Base-by-base conservation (phyloP, 2,888 invertebrate species). In the Phyto melanocephala region DNA sequence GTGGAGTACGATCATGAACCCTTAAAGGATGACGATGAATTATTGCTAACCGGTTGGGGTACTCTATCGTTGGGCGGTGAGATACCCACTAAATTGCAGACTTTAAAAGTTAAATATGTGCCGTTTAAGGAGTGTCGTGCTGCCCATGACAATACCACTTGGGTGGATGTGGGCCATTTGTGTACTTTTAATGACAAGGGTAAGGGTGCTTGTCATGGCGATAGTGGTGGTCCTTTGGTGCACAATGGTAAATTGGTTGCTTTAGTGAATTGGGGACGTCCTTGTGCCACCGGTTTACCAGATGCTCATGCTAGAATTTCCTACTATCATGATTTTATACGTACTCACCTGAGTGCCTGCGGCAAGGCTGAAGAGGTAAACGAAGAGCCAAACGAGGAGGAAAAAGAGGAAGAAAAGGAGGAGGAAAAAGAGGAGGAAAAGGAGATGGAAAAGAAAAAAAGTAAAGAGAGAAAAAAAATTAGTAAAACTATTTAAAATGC, bases 41-140 rank as follows among this genome's bases (percentile, higher is more conserved):
- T 93, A 10, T 87, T 92, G 6, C 87, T 94, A 0, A 93, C 93
- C 2, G 94, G 94, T 5, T 94, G 94, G 94, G 94, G 94, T 0
- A 92, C 92, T 2, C 92, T 90, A 0, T 86, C 87, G 0, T 67
- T 88, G 68, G 92, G 92, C 8, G 93, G 93, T 0, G 91, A 91
- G 0, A 88, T 92, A 0, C 93, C 94, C 2, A 92, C 92, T 74
- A 92, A 92, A 67, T 90, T 94, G 78, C 94, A 94, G 91, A 92
- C 92, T 76, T 87, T 94, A 68, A 92, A 93, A 5, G 90, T 94
- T 0, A 92, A 91, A 40, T 92, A 93, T n/a, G 92, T 94, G 28
- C 92, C 92, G 0, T 92, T 92, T 74, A 92, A 92, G n/a, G 92
- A 93, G 84, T 94, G 93, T 79, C 92, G 92, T 56, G 91, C 91